Evolutionary conservation across 2,113 vertebrate species (phyloP).

Genomic region (Caranx ignobilis): DNA sequence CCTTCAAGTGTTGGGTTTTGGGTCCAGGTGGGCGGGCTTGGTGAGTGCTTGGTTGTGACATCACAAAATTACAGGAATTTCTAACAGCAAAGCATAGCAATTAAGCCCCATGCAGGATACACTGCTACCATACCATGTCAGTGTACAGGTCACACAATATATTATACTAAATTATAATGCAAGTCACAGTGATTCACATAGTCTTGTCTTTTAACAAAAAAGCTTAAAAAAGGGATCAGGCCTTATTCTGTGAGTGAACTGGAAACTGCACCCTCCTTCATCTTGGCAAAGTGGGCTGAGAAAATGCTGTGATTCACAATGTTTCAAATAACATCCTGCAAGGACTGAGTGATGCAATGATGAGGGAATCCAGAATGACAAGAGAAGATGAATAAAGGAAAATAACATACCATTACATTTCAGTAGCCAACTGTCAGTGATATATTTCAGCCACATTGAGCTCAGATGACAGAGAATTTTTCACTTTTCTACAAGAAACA

Average conservation of each 20-base stretch:
- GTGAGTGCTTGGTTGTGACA: too few relatives aligned
- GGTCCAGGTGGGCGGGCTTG: too few relatives aligned
- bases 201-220: not conserved
- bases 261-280: not conserved
- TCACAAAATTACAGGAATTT: too few relatives aligned
- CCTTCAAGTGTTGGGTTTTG: too few relatives aligned
- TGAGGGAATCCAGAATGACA: not conserved
- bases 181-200: not conserved
- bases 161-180: too few relatives aligned
- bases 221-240: too few relatives aligned
- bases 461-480: not conserved
- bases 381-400: not conserved
- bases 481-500: not conserved
- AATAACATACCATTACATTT: not conserved
- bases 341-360: not conserved
- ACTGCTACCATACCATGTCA: too few relatives aligned
- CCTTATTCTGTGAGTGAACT: not conserved
- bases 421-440: not conserved
- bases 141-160: not conserved
- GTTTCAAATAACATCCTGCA: not conserved
- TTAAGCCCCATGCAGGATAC: too few relatives aligned
- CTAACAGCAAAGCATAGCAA: too few relatives aligned
- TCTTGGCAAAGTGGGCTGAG: not conserved
- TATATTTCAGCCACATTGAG: not conserved
- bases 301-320: not conserved